Evolutionary conservation across 2,797 vertebrate genomes (phyloP).

Genomic region (Lutjanus campechanus): DNA sequence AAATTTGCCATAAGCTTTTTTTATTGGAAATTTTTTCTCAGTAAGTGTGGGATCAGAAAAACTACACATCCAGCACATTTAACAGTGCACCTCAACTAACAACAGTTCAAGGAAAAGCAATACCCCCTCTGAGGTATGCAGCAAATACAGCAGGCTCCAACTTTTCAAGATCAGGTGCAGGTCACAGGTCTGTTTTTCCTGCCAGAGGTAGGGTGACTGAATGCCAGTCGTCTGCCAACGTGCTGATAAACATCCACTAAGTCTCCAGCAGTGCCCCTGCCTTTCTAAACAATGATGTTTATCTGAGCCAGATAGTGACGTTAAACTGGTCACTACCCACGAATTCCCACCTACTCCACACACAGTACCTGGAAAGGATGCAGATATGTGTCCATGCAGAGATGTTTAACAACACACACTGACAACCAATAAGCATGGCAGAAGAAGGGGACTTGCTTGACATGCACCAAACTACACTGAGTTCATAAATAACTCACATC

Average conservation of each 20-base stretch:
- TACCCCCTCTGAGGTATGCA: slow-evolving; percentile 5
- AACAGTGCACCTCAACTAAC: background rate
- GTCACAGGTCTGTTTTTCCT: slow-evolving; percentile 46
- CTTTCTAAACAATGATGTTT: slow-evolving; percentile 52
- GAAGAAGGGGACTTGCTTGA: background rate
- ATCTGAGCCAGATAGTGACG: slow-evolving; percentile 17
- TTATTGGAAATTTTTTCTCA: no score
- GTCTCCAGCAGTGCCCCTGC: slow-evolving; percentile 15
- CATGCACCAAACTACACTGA: background rate
- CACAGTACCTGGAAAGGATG: slow-evolving; percentile 31
- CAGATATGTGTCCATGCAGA: background rate
- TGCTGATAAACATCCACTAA: slow-evolving; percentile 40
- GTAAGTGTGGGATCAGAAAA: background rate
- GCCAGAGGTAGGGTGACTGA: slow-evolving; percentile 21
- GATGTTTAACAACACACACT: slow-evolving; percentile 7
- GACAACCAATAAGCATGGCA: background rate
- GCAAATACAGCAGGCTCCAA: background rate
- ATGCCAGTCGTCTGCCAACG: slow-evolving; percentile 33
- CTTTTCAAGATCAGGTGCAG: slow-evolving; percentile 35
- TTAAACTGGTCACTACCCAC: slow-evolving; percentile 10
- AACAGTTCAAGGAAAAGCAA: slow-evolving; percentile 10
- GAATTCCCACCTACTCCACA: background rate
- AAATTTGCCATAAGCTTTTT: background rate
- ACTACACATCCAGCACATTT: background rate
- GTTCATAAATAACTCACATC: background rate